Evolutionary conservation across 1,140 invertebrate species (phyloP).

Genomic region (Cardiocondyla obscurior): DNA sequence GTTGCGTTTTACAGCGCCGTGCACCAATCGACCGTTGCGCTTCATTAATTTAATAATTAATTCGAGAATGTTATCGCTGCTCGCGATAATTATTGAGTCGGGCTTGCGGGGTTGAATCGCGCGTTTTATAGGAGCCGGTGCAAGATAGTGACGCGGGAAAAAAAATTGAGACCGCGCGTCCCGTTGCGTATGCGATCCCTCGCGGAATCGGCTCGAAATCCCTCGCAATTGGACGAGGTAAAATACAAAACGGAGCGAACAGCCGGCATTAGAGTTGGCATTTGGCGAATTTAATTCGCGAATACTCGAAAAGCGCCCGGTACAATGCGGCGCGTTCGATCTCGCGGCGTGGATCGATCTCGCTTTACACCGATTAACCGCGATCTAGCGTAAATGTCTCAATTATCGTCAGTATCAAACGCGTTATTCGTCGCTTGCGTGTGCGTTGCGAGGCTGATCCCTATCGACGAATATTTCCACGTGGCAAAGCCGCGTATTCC

Average conservation of each 20-base stretch:
- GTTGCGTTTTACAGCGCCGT: background rate
- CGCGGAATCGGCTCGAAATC: too few species aligned
- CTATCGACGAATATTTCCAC: slow-evolving; percentile 2
- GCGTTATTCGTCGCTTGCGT: slow-evolving; percentile 38
- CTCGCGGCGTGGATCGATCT: too few species aligned
- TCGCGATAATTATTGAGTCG: background rate
- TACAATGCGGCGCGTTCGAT: background rate
- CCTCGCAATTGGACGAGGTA: too few species aligned
- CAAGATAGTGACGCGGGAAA: too few species aligned
- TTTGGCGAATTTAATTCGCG: background rate
- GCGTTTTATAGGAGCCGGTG: background rate
- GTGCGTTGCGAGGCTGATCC: slow-evolving; percentile 24
- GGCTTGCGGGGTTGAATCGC: background rate
- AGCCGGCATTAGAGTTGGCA: too few species aligned
- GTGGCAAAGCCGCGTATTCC: slow-evolving; percentile 31
- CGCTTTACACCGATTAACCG: background rate
- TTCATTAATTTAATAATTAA: slow-evolving; percentile 16
- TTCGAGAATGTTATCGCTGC: background rate
- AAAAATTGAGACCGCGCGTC: too few species aligned
- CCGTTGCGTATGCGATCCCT: too few species aligned
- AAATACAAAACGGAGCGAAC: too few species aligned
- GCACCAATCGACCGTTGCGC: background rate
- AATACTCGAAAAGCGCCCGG: background rate
- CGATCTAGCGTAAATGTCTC: slow-evolving; percentile 9
- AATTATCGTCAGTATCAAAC: slow-evolving; percentile 17